phyloP scores from a whole-genome alignment of 2,797 vertebrate genomes.

The Amphiprion clarkii region DNA sequence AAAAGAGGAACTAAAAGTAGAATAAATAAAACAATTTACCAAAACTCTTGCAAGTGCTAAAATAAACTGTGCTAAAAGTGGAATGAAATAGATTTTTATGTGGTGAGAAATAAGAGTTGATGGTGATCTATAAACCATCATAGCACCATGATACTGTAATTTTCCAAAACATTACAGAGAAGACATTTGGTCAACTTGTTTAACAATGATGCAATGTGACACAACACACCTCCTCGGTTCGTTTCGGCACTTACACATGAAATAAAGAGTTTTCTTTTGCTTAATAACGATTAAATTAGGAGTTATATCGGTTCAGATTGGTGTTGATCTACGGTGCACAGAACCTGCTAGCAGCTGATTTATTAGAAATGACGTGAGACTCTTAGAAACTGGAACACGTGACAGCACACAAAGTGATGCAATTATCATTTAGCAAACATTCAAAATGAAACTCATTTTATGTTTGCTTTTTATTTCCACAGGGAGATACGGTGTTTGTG shows the following conservation, averaged over 20 bases:
- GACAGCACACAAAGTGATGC: neutral
- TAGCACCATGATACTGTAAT: neutral
- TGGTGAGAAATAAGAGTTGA: neutral
- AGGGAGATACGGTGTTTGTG: conserved; percentile 6
- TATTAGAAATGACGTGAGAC: neutral
- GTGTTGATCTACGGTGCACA: neutral
- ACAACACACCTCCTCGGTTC: conserved; percentile 42
- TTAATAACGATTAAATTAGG: neutral
- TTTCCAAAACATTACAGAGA: conserved; percentile 4
- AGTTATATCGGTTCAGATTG: no score
- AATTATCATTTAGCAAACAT: conserved; percentile 9
- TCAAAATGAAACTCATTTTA: conserved; percentile 38
- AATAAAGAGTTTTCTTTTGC: neutral
- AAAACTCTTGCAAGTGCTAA: neutral
- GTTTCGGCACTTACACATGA: conserved; percentile 12
- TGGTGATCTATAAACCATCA: no score
- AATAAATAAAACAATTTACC: neutral
- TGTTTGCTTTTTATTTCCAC: conserved; percentile 14
- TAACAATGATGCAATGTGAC: conserved; percentile 38
- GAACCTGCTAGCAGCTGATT: conserved; percentile 1
- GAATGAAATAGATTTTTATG: neutral
- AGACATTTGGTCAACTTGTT: conserved; percentile 27
- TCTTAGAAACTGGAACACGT: conserved; percentile 8
- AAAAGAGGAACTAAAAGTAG: neutral
- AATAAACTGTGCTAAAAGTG: no score